Evolutionary conservation across 2,113 vertebrate genomes (phyloP), one percentile per base, ranked within the genome.

Genomic region (Crotalus helleri): DNA sequence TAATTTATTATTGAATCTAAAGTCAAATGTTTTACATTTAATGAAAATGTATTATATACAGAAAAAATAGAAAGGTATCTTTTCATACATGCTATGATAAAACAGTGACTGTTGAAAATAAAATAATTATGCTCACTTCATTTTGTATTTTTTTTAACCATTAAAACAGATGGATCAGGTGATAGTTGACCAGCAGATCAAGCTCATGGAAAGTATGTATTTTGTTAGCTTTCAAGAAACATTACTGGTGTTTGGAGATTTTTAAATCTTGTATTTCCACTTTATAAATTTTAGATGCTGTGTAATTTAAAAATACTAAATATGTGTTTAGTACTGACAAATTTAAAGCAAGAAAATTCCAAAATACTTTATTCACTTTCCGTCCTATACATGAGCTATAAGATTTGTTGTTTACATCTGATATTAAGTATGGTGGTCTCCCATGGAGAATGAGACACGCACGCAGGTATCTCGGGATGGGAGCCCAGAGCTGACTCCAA

Each of bases 151-250:
- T 24, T 96, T 4, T 95, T n/a, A 51, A 95, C 81, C 88, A 98
- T 98, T 94, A 98, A 93, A 98, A 98, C 96, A 98, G 92, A 26
- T 81, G 55, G 87, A 92, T 88, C 87, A 89, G 13, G 98, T 94
- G 97, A 98, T 98, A 21, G 97, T 99, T 96, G 98, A 98, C 97
- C 98, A 98, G 96, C 98, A 98, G 95, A 97, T 98, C 9, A 98
- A 99, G 55, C 93, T 98, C 58, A 92, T 98, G 61, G 98, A 98
- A 98, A 96, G 98, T 98, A 98, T 29, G 96, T 96, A 93, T 93
- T 51, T 90, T 91, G 89, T 53, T 55, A 9, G 88, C 46, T 23
- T 92, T 64, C 8, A 17, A 86, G 19, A 64, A 55, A 24, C 7
- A 23, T 87, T 87, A 29, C 29, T 53, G 2, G 24, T 26, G 29